Evolutionary conservation across 92 coral and sea anemone genomes (phyloP).

Genomic region (Siderastrea radians): DNA sequence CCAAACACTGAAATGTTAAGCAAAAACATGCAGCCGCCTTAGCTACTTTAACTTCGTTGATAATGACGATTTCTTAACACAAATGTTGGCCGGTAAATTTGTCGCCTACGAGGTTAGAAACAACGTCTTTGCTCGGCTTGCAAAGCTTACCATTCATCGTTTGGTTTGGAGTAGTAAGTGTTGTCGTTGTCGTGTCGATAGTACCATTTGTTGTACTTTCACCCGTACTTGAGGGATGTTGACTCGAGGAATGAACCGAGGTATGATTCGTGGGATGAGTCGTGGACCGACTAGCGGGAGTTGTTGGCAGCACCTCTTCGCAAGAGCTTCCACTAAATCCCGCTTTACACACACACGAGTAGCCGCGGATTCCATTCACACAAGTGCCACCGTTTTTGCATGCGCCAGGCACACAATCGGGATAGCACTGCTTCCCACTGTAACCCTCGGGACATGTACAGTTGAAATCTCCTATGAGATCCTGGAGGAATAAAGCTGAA

Average conservation of each 20-base stretch:
- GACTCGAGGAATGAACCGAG: not conserved
- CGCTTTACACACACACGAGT: conserved; percentile 74
- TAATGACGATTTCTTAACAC: too few species aligned
- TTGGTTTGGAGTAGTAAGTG: not conserved
- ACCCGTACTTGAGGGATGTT: not conserved
- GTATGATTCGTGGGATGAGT: not conserved
- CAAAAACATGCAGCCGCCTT: too few species aligned
- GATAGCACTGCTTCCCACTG: conserved; percentile 77
- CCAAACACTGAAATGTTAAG: too few species aligned
- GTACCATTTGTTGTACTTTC: conserved; percentile 16
- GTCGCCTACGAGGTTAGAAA: too few species aligned
- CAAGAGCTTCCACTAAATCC: conserved; percentile 80
- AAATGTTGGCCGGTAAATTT: too few species aligned
- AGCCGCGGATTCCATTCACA: conserved; percentile 73
- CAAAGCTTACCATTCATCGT: conserved; percentile 12
- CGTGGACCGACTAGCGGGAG: conserved; percentile 1
- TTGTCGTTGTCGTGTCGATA: not conserved
- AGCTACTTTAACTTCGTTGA: too few species aligned
- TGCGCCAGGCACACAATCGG: conserved; percentile 71
- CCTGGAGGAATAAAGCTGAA: conserved; percentile 47
- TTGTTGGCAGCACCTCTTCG: conserved; percentile 42
- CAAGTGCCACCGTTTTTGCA: conserved; percentile 89
- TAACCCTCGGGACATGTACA: conserved; percentile 86
- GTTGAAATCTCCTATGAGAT: conserved; percentile 73
- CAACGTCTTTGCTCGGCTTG: not conserved